These are phyloP conservation scores for Potamarius usumacintae DNA, from an alignment of 2,113 vertebrate genomes.

Conservation along the genomic window DNA sequence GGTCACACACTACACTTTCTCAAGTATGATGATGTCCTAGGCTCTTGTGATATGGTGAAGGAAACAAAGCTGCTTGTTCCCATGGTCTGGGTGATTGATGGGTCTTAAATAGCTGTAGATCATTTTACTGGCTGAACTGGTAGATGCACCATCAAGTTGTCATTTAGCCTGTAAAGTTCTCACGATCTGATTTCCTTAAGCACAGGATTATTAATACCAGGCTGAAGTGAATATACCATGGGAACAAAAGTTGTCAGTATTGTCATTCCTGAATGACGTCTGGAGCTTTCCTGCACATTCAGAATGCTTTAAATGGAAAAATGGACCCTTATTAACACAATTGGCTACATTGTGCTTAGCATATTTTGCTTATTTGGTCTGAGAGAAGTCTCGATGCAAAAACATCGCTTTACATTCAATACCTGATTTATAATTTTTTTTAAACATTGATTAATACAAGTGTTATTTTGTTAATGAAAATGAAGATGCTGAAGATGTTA, in stretches of 20 bases:
- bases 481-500: not conserved
- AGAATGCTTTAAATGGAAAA: not conserved
- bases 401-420: not conserved
- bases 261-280: not conserved
- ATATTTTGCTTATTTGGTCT: not conserved
- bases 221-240: not conserved
- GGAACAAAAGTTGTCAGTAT: constrained; percentile 1
- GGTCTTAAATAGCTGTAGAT: constrained; percentile 53
- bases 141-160: constrained; percentile 41
- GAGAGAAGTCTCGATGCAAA: not conserved
- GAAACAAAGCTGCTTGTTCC: constrained; percentile 43
- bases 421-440: not conserved
- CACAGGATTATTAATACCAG: constrained; percentile 5
- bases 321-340: not conserved
- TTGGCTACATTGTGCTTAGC: not conserved
- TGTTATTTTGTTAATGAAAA: not conserved
- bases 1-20: constrained; percentile 58
- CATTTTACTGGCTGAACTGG: constrained; percentile 56
- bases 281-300: not conserved
- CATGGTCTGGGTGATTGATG: constrained; percentile 53
- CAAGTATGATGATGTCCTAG: not conserved
- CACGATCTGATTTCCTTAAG: constrained; percentile 27
- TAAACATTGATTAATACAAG: not conserved
- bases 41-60: constrained; percentile 52
- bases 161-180: constrained; percentile 38